Evolutionary conservation across 2,113 vertebrate species (phyloP).

Genomic region (Oenanthe oenanthe): DNA sequence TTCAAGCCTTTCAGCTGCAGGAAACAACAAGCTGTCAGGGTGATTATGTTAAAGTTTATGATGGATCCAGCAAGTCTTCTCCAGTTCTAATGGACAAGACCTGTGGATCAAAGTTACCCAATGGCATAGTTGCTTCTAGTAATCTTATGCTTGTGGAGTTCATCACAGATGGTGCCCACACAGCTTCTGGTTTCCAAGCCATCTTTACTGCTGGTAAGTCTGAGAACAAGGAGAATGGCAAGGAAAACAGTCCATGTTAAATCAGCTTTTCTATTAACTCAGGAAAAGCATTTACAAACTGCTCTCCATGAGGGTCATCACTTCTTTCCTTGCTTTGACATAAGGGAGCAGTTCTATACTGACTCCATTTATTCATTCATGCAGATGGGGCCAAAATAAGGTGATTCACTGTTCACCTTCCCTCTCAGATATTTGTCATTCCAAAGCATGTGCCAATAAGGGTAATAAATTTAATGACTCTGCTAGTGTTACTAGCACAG

Average conservation of each 20-base stretch:
- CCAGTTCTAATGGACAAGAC: constrained; percentile 60
- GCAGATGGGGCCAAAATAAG: background rate
- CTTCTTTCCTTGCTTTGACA: background rate
- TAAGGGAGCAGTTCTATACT: background rate
- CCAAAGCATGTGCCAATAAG: background rate
- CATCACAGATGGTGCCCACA: background rate
- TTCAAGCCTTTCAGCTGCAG: constrained; percentile 47
- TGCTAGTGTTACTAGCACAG: background rate
- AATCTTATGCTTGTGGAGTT: constrained; percentile 56
- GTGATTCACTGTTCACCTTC: background rate
- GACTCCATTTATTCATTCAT: background rate
- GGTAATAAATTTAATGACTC: background rate
- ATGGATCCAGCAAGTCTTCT: constrained; percentile 58
- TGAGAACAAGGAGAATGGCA: background rate
- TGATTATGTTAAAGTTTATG: constrained; percentile 65
- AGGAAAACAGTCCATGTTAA: background rate
- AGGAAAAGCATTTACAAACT: background rate
- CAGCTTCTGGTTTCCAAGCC: constrained; percentile 60
- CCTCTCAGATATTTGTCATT: background rate
- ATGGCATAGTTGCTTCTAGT: background rate
- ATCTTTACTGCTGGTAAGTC: constrained; percentile 51
- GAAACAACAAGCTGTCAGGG: constrained; percentile 28
- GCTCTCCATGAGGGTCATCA: background rate
- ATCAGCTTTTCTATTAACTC: background rate
- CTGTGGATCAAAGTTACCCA: constrained; percentile 41